Conservation (phyloP, 2,888 invertebrate genomes). For the Lasioglossum calceatum region DNA sequence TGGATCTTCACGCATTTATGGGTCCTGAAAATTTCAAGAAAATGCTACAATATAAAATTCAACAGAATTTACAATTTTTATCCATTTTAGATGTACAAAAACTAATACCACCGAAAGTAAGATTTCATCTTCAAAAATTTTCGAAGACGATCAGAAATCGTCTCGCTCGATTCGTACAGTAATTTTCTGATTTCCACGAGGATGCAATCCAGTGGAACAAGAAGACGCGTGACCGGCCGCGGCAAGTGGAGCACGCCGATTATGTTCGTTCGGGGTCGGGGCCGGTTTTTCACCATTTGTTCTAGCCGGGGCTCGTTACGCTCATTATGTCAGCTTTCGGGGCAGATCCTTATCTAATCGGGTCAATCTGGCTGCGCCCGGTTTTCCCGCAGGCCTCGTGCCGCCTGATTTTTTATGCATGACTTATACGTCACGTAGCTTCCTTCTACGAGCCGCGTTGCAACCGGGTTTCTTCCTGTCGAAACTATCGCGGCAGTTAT, state of each 20-base stretch:
- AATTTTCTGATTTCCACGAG: too few species aligned
- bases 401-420: slow-evolving; percentile 40
- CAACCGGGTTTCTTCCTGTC: not conserved
- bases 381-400: slow-evolving; percentile 10
- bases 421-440: slow-evolving; percentile 38
- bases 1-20: too few species aligned
- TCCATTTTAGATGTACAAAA: too few species aligned
- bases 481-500: not conserved
- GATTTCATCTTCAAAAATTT: too few species aligned
- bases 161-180: too few species aligned
- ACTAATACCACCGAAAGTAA: too few species aligned
- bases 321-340: slow-evolving; percentile 48
- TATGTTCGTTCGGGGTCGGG: not conserved
- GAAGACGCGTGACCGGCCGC: slow-evolving; percentile 19
- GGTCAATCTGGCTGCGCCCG: slow-evolving; percentile 45
- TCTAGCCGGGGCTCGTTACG: slow-evolving; percentile 48
- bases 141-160: too few species aligned
- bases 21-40: too few species aligned
- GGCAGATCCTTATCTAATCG: slow-evolving; percentile 55
- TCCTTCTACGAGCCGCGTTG: slow-evolving; percentile 1
- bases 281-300: slow-evolving; percentile 36
- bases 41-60: too few species aligned
- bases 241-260: slow-evolving; percentile 30
- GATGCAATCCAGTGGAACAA: not conserved
- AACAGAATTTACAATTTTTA: too few species aligned